These are phyloP conservation scores for Meloe dianella DNA, from an alignment of 2,888 invertebrate species.

Conservation along the genomic window DNA sequence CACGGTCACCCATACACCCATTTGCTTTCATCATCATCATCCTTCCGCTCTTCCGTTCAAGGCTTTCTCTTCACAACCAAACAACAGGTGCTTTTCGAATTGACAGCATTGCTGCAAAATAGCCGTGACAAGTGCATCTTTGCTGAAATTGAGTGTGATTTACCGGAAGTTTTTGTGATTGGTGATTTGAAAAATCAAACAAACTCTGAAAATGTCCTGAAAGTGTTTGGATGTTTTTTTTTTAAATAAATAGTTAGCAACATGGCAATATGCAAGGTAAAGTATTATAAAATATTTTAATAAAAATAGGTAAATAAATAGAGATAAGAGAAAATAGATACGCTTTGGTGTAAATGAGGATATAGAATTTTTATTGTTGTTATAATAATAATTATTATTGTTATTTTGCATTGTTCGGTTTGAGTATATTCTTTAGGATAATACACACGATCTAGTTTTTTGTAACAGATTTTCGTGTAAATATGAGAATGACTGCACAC, in stretches of 20 bases:
- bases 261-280: conserved; percentile 42
- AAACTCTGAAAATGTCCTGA: not conserved
- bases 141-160: not conserved
- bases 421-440: conserved; percentile 20
- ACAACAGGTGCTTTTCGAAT: not conserved
- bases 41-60: conserved; percentile 21
- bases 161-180: too few relatives aligned
- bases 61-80: not conserved
- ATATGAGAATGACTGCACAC: conserved; percentile 21
- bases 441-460: conserved; percentile 30
- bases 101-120: not conserved
- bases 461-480: conserved; percentile 14
- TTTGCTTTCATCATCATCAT: conserved; percentile 48
- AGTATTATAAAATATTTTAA: conserved; percentile 12
- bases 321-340: not conserved
- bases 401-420: conserved; percentile 9
- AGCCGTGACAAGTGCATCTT: not conserved
- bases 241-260: conserved; percentile 12
- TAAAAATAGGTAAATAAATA: not conserved
- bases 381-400: conserved; percentile 6
- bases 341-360: not conserved
- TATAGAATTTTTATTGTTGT: not conserved
- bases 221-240: not conserved
- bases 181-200: not conserved
- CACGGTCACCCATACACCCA: conserved; percentile 49